Base-by-base conservation (phyloP, 1,140 invertebrate species). In the Coptotermes formosanus region DNA sequence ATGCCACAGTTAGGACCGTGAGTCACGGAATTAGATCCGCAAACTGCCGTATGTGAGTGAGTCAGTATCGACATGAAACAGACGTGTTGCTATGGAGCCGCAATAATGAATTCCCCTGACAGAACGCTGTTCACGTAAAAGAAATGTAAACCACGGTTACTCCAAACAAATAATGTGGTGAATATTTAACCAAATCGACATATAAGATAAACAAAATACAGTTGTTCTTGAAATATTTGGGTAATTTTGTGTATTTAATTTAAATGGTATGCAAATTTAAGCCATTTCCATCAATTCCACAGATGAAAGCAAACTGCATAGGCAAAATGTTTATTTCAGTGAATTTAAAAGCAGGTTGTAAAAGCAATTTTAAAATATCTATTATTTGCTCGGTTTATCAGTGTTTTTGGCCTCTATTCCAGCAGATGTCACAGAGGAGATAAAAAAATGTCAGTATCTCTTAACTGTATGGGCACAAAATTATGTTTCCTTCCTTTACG, bases 361-460 rank as follows among this genome's bases (percentile, higher is more conserved):
- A 75, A 75, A 75, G n/a, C 25, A 75, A 75, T 30, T 75, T 75
- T 75, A 75, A 64, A 75, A 75, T 75, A 75, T 75, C 64, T 75
- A n/a, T n/a, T 30, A 25, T 75, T n/a, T 75, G n/a, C n/a, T 30
- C n/a, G 64, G 25, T 75, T 75, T 7, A 75, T 75, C n/a, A 75
- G 25, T 75, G 64, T 6, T n/a, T 2, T 75, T 75, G 1, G 64
- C 64, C n/a, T n/a, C 25, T 30, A 75, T 75, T 75, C n/a, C 25
- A 30, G 8, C 64, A 75, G 14, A 75, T 64, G 59, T 64, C 25
- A 9, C 2, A 19, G 64, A 75, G 9, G 64, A 14, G 9, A 25
- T 30, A 25, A 25, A 30, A 30, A 30, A 64, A 64, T 2, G 64
- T 30, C n/a, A 30, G 30, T 75, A 75, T 75, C 25, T 75, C n/a